Evolutionary conservation across 2,113 vertebrate genomes (phyloP), one percentile per base, ranked within the genome.

Genomic region (Macrotus californicus): DNA sequence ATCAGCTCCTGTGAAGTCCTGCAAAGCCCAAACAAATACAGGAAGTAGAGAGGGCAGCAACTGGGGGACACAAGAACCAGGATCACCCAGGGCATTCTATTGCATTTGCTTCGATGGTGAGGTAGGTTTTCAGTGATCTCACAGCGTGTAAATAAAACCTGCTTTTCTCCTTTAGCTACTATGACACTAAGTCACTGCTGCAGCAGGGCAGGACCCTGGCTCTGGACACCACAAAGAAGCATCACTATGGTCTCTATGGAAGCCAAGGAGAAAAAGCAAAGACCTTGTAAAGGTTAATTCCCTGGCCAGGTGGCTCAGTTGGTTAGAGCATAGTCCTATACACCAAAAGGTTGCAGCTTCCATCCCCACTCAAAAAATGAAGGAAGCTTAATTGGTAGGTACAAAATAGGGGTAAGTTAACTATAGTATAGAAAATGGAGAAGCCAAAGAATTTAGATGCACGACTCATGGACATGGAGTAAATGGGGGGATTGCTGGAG

Each of bases 61-160:
- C 89, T 46, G 95, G 67, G 2, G 21, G 75, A 95, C 39, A 87
- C 19, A 3, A 22, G 93, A 81, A 94, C 48, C 91, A 83, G 88
- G 88, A 84, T 66, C 89, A 91, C 93, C 97, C 95, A 48, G 88
- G 88, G 95, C 19, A 14, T 96, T 97, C 96, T 98, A 98, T 98
- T 98, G 98, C 98, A 98, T 98, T 98, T 97, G 96, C 96, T 92
- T 95, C 94, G 94, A 97, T 91, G 91, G 69, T 97, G 97, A 98
- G 97, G 98, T 67, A 97, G 97, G 94, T 98, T 88, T 93, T 91
- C 69, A 59, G 31, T 93, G 97, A 95, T 96, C 92, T 95, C 67
- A 0, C 73, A 72, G 82, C 96, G 87, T 75, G 43, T 94, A 91
- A 97, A 94, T 54, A 82, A 83, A 56, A 91, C 22, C 31, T 91